phyloP scores from a whole-genome alignment of 2,797 vertebrate species.

The Gymnoscopelus microlampas region DNA sequence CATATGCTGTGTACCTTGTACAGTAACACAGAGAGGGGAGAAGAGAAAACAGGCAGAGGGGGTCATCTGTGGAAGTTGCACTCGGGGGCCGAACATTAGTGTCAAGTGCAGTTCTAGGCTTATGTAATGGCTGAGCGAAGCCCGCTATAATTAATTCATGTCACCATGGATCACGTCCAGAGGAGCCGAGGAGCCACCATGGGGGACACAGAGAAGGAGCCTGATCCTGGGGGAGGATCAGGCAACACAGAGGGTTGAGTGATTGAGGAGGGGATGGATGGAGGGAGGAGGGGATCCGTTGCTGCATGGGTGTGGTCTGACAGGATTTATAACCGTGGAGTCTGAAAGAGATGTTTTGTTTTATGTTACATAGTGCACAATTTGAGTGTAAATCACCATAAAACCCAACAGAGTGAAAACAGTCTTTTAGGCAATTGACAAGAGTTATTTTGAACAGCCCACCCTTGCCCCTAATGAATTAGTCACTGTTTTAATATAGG shows the following conservation, averaged over 20 bases:
- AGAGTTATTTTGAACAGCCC: neutral
- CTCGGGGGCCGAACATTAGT: slow-evolving; percentile 32
- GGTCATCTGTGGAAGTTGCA: slow-evolving; percentile 38
- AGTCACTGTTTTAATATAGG: neutral
- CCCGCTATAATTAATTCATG: slow-evolving; percentile 83
- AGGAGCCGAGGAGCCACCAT: slow-evolving; percentile 61
- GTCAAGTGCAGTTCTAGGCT: slow-evolving; percentile 51
- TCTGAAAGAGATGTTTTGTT: neutral
- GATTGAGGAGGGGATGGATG: neutral
- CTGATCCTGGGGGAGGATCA: slow-evolving; percentile 64
- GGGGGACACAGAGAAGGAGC: slow-evolving; percentile 64
- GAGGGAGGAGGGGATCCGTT: neutral
- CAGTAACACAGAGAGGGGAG: slow-evolving; percentile 22
- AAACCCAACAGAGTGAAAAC: neutral
- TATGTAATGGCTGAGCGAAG: slow-evolving; percentile 73
- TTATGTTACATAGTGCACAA: neutral
- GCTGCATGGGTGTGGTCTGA: slow-evolving; percentile 37
- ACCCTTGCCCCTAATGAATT: neutral
- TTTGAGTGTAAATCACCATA: neutral
- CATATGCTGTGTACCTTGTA: slow-evolving; percentile 30
- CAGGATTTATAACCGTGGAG: neutral
- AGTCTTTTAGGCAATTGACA: neutral
- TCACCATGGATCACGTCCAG: slow-evolving; percentile 67
- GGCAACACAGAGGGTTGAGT: slow-evolving; percentile 36
- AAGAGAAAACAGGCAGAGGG: slow-evolving; percentile 23